phyloP scores from a whole-genome alignment of 2,888 invertebrate genomes.

The Caenorhabditis zanzibari region DNA sequence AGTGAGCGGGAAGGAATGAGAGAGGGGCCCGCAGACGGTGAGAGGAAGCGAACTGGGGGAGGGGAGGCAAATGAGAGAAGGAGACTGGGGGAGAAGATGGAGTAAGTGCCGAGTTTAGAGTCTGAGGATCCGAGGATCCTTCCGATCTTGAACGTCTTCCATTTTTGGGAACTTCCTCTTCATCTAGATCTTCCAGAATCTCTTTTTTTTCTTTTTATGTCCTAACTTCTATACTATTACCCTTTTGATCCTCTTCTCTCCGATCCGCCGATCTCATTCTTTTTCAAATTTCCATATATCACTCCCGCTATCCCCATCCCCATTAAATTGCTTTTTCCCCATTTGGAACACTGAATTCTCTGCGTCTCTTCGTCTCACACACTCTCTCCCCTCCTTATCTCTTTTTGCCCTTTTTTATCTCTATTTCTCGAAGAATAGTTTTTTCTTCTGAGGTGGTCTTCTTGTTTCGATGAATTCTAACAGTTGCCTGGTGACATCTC shows the following conservation, averaged over 20 bases:
- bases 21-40: slow-evolving; percentile 15
- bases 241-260: neutral
- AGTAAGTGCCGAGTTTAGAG: slow-evolving; percentile 47
- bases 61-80: slow-evolving; percentile 41
- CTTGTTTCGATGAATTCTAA: slow-evolving; percentile 7
- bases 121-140: neutral
- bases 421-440: neutral
- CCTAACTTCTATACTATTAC: slow-evolving; percentile 3
- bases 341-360: slow-evolving; percentile 26
- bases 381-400: slow-evolving; percentile 42
- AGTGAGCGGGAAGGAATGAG: slow-evolving; percentile 8
- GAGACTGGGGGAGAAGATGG: slow-evolving; percentile 20
- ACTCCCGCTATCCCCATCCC: slow-evolving; percentile 13
- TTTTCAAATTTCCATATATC: slow-evolving; percentile 4
- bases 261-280: slow-evolving; percentile 7
- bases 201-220: slow-evolving; percentile 13
- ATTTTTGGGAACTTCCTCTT: slow-evolving; percentile 5
- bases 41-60: slow-evolving; percentile 13
- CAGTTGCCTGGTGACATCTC: slow-evolving; percentile 28
- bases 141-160: slow-evolving; percentile 26
- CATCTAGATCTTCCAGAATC: neutral
- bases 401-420: slow-evolving; percentile 47
- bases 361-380: slow-evolving; percentile 51
- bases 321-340: slow-evolving; percentile 17
- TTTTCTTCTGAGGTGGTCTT: neutral